phyloP scores from a whole-genome alignment of 1,140 invertebrate genomes.

The Diploscapter pachys region DNA sequence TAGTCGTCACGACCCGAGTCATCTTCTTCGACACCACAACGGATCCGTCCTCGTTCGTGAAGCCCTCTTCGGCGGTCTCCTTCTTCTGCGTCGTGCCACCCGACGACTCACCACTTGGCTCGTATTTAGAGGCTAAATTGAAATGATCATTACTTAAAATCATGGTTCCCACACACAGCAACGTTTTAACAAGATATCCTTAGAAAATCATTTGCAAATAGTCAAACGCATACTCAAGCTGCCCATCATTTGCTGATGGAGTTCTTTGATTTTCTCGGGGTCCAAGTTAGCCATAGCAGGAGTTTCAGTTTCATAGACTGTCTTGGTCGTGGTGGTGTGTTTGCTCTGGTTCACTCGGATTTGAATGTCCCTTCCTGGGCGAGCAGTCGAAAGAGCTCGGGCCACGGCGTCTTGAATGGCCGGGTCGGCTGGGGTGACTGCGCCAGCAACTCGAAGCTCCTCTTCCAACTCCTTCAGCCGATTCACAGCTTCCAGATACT shows the following conservation, averaged over 20 bases:
- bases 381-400: slow-evolving; percentile 41
- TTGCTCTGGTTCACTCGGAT: slow-evolving; percentile 52
- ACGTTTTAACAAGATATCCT: too few relatives aligned
- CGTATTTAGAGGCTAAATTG: too few relatives aligned
- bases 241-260: slow-evolving; percentile 51
- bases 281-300: slow-evolving; percentile 56
- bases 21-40: slow-evolving; percentile 54
- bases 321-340: slow-evolving; percentile 57
- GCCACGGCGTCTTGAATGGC: slow-evolving; percentile 45
- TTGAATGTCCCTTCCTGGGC: slow-evolving; percentile 49
- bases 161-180: too few relatives aligned
- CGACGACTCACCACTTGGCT: too few relatives aligned
- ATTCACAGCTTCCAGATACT: slow-evolving; percentile 45
- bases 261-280: slow-evolving; percentile 44
- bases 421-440: slow-evolving; percentile 44
- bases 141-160: too few relatives aligned
- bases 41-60: slow-evolving; percentile 45
- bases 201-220: too few relatives aligned
- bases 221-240: slow-evolving; percentile 45
- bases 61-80: slow-evolving; percentile 46
- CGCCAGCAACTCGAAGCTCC: slow-evolving; percentile 42
- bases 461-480: slow-evolving; percentile 49
- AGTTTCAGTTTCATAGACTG: slow-evolving; percentile 57
- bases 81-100: slow-evolving; percentile 40
- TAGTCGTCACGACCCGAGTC: slow-evolving; percentile 52